A percentile compares a stretch with the other conserved stretches of the same genome.
Conservation (phyloP, 2,888 invertebrate genomes). For the Pocota personata region DNA sequence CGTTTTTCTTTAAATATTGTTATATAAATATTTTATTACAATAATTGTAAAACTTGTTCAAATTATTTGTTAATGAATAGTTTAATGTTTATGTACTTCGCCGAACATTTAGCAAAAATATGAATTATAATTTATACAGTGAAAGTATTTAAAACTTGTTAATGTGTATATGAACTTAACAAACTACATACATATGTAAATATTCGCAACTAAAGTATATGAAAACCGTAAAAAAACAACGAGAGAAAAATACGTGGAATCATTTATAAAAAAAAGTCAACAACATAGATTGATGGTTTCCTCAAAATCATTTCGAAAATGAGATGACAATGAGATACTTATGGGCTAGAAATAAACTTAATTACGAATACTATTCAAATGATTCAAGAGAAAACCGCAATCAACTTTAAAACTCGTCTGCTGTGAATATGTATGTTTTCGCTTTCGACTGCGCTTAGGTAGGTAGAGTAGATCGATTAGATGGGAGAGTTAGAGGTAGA, state of each 20-base stretch:
- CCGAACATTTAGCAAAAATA: slow-evolving; percentile 59
- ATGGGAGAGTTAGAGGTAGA: slow-evolving; percentile 35
- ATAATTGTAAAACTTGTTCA: slow-evolving; percentile 51
- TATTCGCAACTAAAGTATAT: slow-evolving; percentile 57
- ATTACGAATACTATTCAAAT: slow-evolving; percentile 61
- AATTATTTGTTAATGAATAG: slow-evolving; percentile 50
- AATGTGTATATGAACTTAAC: slow-evolving; percentile 62
- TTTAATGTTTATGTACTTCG: slow-evolving; percentile 62
- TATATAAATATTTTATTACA: slow-evolving; percentile 54
- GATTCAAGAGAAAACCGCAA: slow-evolving; percentile 25
- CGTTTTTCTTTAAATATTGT: slow-evolving; percentile 24
- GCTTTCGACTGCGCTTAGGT: slow-evolving; percentile 45
- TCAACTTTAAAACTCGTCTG: slow-evolving; percentile 26
- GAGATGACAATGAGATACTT: slow-evolving; percentile 52
- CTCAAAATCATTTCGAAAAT: slow-evolving; percentile 17
- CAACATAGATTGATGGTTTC: slow-evolving; percentile 9
- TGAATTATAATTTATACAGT: slow-evolving; percentile 59
- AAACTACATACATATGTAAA: slow-evolving; percentile 48
- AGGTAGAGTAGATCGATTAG: slow-evolving; percentile 51
- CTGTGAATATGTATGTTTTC: slow-evolving; percentile 29
- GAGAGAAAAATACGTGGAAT: slow-evolving; percentile 19
- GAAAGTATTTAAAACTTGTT: slow-evolving; percentile 35
- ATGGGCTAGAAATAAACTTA: slow-evolving; percentile 45
- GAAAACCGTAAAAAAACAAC: slow-evolving; percentile 59
- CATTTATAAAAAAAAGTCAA: slow-evolving; percentile 16